Evolutionary conservation across 2,113 vertebrate species (phyloP).

Genomic region (Embiotoca jacksoni): DNA sequence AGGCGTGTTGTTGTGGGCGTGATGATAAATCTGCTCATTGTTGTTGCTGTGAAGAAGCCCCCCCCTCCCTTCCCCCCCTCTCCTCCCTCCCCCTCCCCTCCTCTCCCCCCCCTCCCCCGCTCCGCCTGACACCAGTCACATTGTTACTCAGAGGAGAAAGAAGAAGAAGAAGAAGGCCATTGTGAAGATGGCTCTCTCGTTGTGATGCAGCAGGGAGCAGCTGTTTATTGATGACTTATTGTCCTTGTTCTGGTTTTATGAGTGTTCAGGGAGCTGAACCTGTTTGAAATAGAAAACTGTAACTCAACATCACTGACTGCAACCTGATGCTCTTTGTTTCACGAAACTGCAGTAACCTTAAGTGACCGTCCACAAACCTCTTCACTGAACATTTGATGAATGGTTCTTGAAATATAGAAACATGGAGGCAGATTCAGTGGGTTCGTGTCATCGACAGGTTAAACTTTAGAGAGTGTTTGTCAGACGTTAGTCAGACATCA

Average conservation of each 20-base stretch:
- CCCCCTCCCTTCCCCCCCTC: neutral
- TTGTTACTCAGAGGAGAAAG: slow-evolving; percentile 38
- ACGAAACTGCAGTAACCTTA: neutral
- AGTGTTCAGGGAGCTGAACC: neutral
- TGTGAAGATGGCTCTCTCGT: slow-evolving; percentile 45
- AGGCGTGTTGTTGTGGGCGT: slow-evolving; percentile 20
- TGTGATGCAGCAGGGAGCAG: slow-evolving; percentile 21
- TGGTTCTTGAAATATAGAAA: no score
- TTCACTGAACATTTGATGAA: slow-evolving; percentile 35
- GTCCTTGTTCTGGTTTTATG: slow-evolving; percentile 8
- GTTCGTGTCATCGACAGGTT: no score
- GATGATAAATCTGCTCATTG: slow-evolving; percentile 52
- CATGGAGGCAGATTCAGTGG: no score
- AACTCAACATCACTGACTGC: neutral
- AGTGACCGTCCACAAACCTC: neutral
- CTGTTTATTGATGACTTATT: neutral
- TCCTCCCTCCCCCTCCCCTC: neutral
- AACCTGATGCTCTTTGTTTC: neutral
- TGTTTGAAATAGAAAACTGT: neutral
- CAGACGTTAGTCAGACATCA: no score
- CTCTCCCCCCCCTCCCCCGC: no score
- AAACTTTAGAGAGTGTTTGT: no score
- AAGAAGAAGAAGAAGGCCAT: slow-evolving; percentile 39
- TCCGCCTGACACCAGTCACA: slow-evolving; percentile 10
- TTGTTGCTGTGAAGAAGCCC: slow-evolving; percentile 28